phyloP scores from a whole-genome alignment of 2,113 vertebrate species.

The Mormyrus lacerda region DNA sequence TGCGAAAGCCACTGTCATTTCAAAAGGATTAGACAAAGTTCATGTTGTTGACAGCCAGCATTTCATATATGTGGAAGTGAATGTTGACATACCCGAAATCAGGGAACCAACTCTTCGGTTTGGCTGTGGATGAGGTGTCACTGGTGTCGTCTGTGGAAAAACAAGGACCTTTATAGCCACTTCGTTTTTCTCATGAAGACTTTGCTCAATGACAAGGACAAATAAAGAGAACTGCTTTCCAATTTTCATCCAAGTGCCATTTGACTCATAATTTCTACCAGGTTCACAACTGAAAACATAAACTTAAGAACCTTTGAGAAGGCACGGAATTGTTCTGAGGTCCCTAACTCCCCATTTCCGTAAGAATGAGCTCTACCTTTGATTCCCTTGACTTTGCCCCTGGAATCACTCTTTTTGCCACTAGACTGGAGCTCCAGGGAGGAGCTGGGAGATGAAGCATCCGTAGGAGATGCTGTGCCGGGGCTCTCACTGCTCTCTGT shows the following conservation, averaged over 20 bases:
- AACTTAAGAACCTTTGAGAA: neutral
- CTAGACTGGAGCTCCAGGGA: constrained; percentile 54
- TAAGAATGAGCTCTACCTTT: constrained; percentile 51
- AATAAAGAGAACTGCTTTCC: neutral
- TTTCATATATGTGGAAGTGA: neutral
- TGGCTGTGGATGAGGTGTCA: constrained; percentile 61
- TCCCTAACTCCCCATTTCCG: neutral
- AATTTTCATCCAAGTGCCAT: neutral
- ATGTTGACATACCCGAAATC: constrained; percentile 53
- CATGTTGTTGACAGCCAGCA: constrained; percentile 22
- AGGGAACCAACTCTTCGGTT: constrained; percentile 76
- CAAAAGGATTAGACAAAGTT: constrained; percentile 5
- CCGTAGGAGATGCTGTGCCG: constrained; percentile 45
- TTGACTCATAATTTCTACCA: neutral
- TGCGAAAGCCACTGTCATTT: constrained; percentile 65
- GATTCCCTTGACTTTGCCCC: constrained; percentile 56
- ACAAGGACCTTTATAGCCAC: neutral
- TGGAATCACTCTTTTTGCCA: constrained; percentile 56
- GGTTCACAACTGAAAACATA: neutral
- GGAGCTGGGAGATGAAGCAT: constrained; percentile 49
- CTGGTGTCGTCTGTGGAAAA: constrained; percentile 40
- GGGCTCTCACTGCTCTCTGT: constrained; percentile 33
- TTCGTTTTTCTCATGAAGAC: neutral
- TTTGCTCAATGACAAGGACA: neutral
- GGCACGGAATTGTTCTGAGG: neutral